Conservation (phyloP, 2,797 vertebrate species). For the Scleropages formosus region DNA sequence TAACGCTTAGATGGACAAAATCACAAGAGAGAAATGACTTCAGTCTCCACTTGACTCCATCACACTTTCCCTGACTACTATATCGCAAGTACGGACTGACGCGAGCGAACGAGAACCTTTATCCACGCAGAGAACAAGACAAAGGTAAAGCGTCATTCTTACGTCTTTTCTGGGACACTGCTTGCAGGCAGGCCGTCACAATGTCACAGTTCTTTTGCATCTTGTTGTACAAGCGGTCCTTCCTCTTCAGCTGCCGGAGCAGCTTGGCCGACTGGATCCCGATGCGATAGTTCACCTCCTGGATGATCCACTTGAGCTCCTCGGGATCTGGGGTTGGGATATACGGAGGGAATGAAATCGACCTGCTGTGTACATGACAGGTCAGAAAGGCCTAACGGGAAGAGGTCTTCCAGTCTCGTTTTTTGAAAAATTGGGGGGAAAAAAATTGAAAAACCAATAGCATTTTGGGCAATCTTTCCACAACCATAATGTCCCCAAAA, state of each 20-base stretch:
- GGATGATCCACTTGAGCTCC: slow-evolving; percentile 79
- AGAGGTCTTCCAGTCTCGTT: not conserved
- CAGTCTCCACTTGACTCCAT: too few relatives aligned
- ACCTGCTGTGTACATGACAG: not conserved
- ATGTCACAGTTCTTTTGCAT: slow-evolving; percentile 91
- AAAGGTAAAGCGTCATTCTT: slow-evolving; percentile 57
- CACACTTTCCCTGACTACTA: too few relatives aligned
- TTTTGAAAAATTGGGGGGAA: too few relatives aligned
- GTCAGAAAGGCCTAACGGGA: not conserved
- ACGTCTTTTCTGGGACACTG: slow-evolving; percentile 91
- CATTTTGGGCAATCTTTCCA: too few relatives aligned
- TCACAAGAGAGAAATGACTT: too few relatives aligned
- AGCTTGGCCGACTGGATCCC: slow-evolving; percentile 85
- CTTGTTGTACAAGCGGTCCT: slow-evolving; percentile 81
- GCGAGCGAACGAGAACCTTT: not conserved
- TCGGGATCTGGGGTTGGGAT: slow-evolving; percentile 60
- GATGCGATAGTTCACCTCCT: slow-evolving; percentile 81
- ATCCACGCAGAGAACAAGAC: not conserved
- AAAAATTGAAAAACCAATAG: too few relatives aligned
- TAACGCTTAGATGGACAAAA: too few relatives aligned
- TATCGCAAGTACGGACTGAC: too few relatives aligned
- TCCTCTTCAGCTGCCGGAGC: slow-evolving; percentile 86
- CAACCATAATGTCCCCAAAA: too few relatives aligned
- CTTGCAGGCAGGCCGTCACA: slow-evolving; percentile 91
- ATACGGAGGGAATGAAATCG: not conserved